phyloP scores from a whole-genome alignment of 2,113 vertebrate species.

The Ornithorhynchus anatinus region DNA sequence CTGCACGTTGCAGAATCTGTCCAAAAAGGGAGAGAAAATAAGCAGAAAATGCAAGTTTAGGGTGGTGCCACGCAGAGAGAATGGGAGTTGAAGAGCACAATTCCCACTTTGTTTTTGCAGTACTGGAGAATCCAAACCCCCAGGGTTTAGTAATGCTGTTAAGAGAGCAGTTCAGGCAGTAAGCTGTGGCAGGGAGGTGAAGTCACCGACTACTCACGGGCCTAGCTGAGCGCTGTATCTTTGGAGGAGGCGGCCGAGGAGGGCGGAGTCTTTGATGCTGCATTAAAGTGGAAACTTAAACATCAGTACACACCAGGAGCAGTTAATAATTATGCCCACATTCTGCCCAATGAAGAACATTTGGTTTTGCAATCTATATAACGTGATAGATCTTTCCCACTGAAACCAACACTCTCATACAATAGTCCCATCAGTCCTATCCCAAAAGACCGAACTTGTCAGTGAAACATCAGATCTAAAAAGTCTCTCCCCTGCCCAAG shows the following conservation, averaged over 20 bases:
- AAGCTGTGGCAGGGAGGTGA: constrained; percentile 57
- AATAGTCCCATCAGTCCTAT: too few species aligned
- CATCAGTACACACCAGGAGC: constrained; percentile 47
- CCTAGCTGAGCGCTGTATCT: constrained; percentile 76
- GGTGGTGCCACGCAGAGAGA: constrained; percentile 57
- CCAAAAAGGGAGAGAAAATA: constrained; percentile 50
- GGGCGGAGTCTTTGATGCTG: constrained; percentile 77
- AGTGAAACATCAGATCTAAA: too few species aligned
- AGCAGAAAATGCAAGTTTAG: constrained; percentile 58
- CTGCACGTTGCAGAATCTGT: constrained; percentile 17
- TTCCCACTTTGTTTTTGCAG: constrained; percentile 44
- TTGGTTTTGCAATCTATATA: not conserved
- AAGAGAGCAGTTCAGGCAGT: constrained; percentile 61
- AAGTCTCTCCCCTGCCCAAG: too few species aligned
- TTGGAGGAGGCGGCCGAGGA: constrained; percentile 78
- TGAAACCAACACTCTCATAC: not conserved
- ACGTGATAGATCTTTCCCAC: not conserved
- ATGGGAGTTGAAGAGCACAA: constrained; percentile 53
- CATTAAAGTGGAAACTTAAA: constrained; percentile 78
- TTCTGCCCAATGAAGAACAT: not conserved
- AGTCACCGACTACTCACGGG: constrained; percentile 81
- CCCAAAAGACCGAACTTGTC: too few species aligned
- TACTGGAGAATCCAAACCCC: constrained; percentile 56
- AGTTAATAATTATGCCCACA: not conserved
- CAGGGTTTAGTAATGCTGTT: constrained; percentile 69